Base-by-base conservation (phyloP, 1,140 invertebrate species). In the Penaeus chinensis region DNA sequence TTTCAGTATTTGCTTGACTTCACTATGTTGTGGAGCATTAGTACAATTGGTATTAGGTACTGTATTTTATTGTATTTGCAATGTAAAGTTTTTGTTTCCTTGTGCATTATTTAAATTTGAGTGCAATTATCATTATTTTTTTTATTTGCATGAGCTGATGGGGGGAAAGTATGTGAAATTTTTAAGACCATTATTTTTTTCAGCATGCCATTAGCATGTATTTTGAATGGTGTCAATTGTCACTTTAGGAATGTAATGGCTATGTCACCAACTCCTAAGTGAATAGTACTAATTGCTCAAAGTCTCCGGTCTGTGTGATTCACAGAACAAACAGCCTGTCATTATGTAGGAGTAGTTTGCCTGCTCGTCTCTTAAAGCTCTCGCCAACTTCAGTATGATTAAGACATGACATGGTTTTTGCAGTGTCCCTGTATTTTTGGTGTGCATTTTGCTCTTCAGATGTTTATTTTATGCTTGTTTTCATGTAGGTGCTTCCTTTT, bases 341-440 rank as follows among this genome's bases (percentile, higher is more conserved):
- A 54, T 54, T 54, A 54, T 13, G 54, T 54, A 54, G 54, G 54
- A 54, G 54, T 54, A 54, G 54, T 54, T 54, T 54, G 54, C 54
- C 54, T 54, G 54, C 54, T 54, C 54, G 16, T 54, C 54, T 54
- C 54, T 42, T 54, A 54, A 54, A 54, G 54, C 16, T 54, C 54
- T 11, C 10, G 54, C 54, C 54, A 13, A 13, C 54, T 54, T 54
- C 60, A 87, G 78, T 79, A 66, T 77, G 74, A 81, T 77, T 82
- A 85, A 76, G 27, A 87, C 79, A 81, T 83, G 66, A 87, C 62
- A 82, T 87, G 80, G 80, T 87, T 80, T 79, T 83, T 87, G 85
- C 85, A 87, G 85, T 87, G 85, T 76, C 85, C 85, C 85, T 87
- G 85, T 87, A 82, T 87, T 87, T 82, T 82, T 87, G 76, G 85